Evolutionary conservation across 2,113 vertebrate genomes (phyloP).

Genomic region (Channa maculata): DNA sequence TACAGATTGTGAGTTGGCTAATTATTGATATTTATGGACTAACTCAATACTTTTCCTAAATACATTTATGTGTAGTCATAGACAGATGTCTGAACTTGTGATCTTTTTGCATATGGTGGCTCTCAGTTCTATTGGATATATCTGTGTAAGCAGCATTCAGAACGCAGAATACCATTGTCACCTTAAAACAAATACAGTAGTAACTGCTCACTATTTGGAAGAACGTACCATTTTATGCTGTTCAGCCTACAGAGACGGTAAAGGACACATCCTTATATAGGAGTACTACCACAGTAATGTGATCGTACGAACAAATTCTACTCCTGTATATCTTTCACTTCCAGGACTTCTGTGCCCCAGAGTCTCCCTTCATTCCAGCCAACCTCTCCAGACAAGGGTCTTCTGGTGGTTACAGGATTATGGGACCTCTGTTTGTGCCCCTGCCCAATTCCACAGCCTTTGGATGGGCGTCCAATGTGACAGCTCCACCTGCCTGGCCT

Average conservation of each 20-base stretch:
- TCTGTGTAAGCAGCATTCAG: too few relatives aligned
- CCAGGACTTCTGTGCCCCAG: conserved; percentile 90
- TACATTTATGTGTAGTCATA: too few relatives aligned
- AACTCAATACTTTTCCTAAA: too few relatives aligned
- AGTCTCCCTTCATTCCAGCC: conserved; percentile 66
- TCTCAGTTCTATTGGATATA: too few relatives aligned
- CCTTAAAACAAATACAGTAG: too few relatives aligned
- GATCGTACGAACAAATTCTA: not conserved
- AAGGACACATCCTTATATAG: not conserved
- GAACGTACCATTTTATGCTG: not conserved
- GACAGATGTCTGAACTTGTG: too few relatives aligned
- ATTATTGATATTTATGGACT: too few relatives aligned
- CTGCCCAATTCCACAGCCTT: conserved; percentile 88
- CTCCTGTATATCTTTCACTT: not conserved
- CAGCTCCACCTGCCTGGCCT: conserved; percentile 85
- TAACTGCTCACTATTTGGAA: not conserved
- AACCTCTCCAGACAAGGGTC: conserved; percentile 77
- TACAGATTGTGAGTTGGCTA: too few relatives aligned
- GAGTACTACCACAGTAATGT: not conserved
- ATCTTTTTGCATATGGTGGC: too few relatives aligned
- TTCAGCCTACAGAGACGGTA: not conserved
- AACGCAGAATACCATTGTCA: too few relatives aligned
- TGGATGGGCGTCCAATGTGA: conserved; percentile 83
- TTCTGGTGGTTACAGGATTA: conserved; percentile 66
- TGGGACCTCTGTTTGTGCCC: conserved; percentile 77